Evolutionary conservation across 2,113 vertebrate genomes (phyloP).

Genomic region (Aythya baeri): DNA sequence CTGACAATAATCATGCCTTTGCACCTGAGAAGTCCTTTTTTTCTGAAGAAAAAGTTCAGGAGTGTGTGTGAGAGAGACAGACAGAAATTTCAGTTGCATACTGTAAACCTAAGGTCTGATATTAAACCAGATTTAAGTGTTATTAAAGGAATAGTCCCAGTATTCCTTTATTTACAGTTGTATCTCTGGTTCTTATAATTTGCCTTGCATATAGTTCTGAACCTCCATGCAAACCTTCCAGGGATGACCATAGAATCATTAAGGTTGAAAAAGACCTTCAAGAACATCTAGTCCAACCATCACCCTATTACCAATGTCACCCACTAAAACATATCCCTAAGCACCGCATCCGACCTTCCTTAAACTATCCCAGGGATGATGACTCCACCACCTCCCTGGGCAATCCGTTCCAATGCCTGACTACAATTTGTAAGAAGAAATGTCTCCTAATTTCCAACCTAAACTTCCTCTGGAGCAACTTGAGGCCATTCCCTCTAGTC

Average conservation of each 20-base stretch:
- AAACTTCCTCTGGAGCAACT: too few relatives aligned
- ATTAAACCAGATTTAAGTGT: background rate
- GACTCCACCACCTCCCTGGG: too few relatives aligned
- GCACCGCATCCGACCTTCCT: too few relatives aligned
- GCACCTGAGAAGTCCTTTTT: background rate
- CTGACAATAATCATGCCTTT: background rate
- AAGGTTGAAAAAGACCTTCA: too few relatives aligned
- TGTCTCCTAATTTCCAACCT: too few relatives aligned
- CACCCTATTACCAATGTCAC: too few relatives aligned
- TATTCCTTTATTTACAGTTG: background rate
- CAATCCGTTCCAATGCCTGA: too few relatives aligned
- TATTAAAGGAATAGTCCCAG: background rate
- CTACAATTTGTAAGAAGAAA: too few relatives aligned
- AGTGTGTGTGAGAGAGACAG: background rate
- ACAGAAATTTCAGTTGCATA: background rate
- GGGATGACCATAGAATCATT: background rate
- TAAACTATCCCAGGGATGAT: too few relatives aligned
- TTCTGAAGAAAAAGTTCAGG: background rate
- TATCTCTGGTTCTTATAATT: background rate
- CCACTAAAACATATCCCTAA: too few relatives aligned
- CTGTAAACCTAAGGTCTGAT: background rate
- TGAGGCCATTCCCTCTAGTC: too few relatives aligned
- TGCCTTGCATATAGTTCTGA: background rate
- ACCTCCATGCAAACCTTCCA: background rate
- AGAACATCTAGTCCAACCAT: too few relatives aligned